Conservation (phyloP, 2,113 vertebrate genomes). For the Pithys albifrons region DNA sequence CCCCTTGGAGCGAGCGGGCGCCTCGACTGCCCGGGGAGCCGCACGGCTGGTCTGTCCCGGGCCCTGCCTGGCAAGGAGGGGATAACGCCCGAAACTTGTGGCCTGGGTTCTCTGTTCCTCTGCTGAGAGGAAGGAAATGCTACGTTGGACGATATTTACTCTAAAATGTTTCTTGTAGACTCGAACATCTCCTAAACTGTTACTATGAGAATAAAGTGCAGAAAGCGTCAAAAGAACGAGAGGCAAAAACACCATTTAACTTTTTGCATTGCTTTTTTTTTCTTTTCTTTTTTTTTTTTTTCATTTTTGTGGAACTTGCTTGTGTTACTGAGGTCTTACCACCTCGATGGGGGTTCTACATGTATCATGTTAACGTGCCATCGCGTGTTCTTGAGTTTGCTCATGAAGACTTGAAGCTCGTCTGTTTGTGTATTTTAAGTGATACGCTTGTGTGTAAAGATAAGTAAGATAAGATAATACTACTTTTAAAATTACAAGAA, state of each 20-base stretch:
- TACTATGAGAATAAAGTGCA: background rate
- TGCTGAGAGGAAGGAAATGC: background rate
- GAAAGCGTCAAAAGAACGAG: background rate
- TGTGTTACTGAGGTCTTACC: background rate
- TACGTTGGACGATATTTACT: background rate
- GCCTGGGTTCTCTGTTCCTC: background rate
- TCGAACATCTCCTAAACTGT: background rate
- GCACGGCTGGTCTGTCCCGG: background rate
- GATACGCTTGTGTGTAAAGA: background rate
- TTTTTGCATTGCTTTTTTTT: background rate
- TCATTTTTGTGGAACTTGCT: background rate
- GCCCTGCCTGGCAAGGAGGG: background rate
- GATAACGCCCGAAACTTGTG: background rate
- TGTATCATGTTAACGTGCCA: fast-evolving
- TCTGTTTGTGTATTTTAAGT: background rate
- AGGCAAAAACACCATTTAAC: background rate
- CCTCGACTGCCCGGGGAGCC: background rate
- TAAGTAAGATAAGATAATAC: background rate
- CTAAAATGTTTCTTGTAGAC: background rate
- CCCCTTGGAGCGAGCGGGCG: background rate
- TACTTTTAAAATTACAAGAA: background rate
- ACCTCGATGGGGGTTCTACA: background rate
- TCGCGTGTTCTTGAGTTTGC: background rate
- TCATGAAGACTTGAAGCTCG: background rate
- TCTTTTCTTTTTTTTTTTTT: background rate